phyloP scores from a whole-genome alignment of 2,113 vertebrate genomes.

The Anthoscopus minutus region DNA sequence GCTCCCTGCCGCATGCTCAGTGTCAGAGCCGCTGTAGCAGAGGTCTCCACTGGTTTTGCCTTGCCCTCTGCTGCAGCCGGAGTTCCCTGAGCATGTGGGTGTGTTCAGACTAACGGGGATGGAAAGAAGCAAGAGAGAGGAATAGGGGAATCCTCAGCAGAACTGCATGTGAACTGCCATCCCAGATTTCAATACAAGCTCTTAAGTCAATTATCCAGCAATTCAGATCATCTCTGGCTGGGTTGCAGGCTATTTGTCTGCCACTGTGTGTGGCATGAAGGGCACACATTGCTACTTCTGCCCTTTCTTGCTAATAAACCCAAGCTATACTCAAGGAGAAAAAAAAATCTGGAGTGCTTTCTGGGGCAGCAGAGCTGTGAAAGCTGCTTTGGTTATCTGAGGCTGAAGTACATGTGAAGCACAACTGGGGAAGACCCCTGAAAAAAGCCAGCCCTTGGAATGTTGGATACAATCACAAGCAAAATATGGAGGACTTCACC shows the following conservation, averaged over 20 bases:
- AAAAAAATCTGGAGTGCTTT: neutral
- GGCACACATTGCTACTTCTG: neutral
- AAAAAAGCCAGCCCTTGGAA: neutral
- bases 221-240: neutral
- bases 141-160: neutral
- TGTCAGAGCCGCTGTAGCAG: neutral
- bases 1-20: rapidly evolving
- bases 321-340: rapidly evolving
- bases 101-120: neutral
- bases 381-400: neutral
- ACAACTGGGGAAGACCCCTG: neutral
- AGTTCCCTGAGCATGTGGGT: rapidly evolving
- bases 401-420: neutral
- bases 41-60: neutral
- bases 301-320: neutral
- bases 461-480: neutral
- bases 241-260: neutral
- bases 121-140: neutral
- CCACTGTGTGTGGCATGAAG: neutral
- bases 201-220: neutral
- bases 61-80: neutral
- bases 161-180: neutral
- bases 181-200: neutral
- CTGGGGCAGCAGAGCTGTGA: neutral
- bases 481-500: neutral